phyloP scores from a whole-genome alignment of 2,888 invertebrate species.

The Tenthredo notha region DNA sequence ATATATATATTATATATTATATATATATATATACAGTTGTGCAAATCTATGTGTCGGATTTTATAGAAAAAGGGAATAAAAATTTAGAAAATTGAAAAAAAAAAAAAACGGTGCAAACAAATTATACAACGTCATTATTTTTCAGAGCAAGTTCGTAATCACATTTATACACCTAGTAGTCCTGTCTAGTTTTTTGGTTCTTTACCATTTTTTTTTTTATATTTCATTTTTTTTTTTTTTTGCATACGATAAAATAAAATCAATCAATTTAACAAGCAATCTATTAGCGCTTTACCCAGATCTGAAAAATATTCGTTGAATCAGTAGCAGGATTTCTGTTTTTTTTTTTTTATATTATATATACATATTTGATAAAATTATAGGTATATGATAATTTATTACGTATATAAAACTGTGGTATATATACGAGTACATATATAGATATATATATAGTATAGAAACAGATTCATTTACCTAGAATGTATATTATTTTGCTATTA shows the following conservation, averaged over 20 bases:
- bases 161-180: not conserved
- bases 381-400: too few species aligned
- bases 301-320: not conserved
- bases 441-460: too few species aligned
- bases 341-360: not conserved
- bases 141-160: not conserved
- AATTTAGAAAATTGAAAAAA: too few species aligned
- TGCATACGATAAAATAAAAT: not conserved
- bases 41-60: not conserved
- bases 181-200: too few species aligned
- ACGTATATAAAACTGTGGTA: too few species aligned
- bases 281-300: not conserved
- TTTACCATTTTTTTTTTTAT: not conserved
- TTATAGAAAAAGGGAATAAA: not conserved
- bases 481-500: not conserved
- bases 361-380: not conserved
- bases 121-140: not conserved
- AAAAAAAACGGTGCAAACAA: not conserved
- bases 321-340: not conserved
- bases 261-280: not conserved
- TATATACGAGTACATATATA: too few species aligned
- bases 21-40: not conserved
- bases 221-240: not conserved
- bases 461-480: not conserved
- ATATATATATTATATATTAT: not conserved